Conservation (phyloP, 2,113 vertebrate species). For the Scopus umbretta region DNA sequence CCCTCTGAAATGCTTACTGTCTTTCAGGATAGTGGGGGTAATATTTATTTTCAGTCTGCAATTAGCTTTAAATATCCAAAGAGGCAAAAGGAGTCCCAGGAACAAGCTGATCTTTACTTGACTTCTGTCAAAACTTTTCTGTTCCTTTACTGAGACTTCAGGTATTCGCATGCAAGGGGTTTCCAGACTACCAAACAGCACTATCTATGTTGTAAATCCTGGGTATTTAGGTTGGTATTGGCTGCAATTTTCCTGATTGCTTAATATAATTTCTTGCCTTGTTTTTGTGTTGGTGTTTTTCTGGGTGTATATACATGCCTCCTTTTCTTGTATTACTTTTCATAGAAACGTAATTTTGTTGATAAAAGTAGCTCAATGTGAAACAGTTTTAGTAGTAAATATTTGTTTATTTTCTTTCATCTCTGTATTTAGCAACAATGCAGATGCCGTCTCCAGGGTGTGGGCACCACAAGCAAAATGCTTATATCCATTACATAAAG, state of each 20-base stretch:
- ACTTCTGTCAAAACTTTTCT: not conserved
- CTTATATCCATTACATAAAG: not conserved
- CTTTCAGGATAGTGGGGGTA: not conserved
- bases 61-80: not conserved
- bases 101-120: not conserved
- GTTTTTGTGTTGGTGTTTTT: not conserved
- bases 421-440: not conserved
- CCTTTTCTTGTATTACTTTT: not conserved
- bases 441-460: not conserved
- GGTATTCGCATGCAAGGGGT: constrained; percentile 89
- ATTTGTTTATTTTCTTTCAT: not conserved
- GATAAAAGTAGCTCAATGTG: not conserved
- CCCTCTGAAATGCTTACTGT: not conserved
- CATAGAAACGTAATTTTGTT: not conserved
- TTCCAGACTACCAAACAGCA: constrained; percentile 92
- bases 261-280: not conserved
- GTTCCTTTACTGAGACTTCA: constrained; percentile 73
- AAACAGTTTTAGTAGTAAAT: not conserved
- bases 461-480: not conserved
- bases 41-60: not conserved
- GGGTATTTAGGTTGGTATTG: constrained; percentile 84
- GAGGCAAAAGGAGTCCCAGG: not conserved
- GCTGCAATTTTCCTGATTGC: not conserved
- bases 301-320: not conserved
- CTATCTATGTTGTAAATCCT: constrained; percentile 88